Base-by-base conservation (phyloP, 2,113 vertebrate species). In the Periophthalmus modestus region DNA sequence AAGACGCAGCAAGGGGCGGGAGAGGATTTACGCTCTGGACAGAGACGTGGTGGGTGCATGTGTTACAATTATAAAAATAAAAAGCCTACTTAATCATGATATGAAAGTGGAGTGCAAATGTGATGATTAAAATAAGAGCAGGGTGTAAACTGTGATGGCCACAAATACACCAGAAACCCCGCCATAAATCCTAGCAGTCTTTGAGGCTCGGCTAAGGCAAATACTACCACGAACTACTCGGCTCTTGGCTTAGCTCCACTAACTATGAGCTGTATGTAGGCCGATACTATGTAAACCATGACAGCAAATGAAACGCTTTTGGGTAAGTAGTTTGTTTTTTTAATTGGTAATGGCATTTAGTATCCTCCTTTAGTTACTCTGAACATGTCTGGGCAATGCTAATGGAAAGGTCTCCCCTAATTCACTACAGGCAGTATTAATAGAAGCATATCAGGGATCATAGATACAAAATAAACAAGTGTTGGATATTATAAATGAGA, bases 61-160 rank as follows among this genome's bases (percentile, higher is more conserved):
- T 80, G 86, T 87, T 77, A 80, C 81, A 84, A 87, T 85, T 88
- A 83, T 73, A 87, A 90, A 93, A 89, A 93, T 92, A 92, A 89
- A 90, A 90, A 88, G 85, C 81, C 91, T 89, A 86, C 83, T 93
- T 91, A 92, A 94, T 89, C 89, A 91, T 71, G 80, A 85, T 81
- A 86, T 83, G 83, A 88, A 89, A 88, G 86, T 75, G 74, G 83
- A 92, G 86, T 84, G 87, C 81, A 90, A 86, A 89, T 84, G 91
- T 81, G 85, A 90, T 73, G 82, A 89, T 91, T 89, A 83, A 90
- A 91, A 82, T 78, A 75, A 71, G 61, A 79, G 81, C 36, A 21
- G 77, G 85, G 83, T 61, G 77, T 78, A 77, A 87, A 85, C 71
- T 59, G 79, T 79, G 79, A 77, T 74, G 72, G 54, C 82, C 85